Evolutionary conservation across 2,888 invertebrate species (phyloP).

Genomic region (Drosophila melanosoma): DNA sequence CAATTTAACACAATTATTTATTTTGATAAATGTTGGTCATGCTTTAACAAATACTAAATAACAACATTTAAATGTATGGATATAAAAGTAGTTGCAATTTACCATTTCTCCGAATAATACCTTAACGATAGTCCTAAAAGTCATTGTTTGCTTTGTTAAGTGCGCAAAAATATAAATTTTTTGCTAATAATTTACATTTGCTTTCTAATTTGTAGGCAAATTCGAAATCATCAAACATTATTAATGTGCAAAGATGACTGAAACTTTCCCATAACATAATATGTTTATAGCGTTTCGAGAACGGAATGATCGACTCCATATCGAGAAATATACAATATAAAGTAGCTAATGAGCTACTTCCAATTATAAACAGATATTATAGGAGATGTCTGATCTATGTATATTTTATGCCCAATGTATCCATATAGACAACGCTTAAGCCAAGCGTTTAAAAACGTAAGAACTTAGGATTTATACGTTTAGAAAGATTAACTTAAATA

Average conservation of each 20-base stretch:
- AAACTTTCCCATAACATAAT: background rate
- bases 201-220: background rate
- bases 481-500: background rate
- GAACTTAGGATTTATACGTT: background rate
- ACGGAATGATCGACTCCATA: background rate
- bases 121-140: background rate
- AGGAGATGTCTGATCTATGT: background rate
- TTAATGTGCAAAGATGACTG: background rate
- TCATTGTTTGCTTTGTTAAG: slow-evolving; percentile 5
- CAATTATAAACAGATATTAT: background rate
- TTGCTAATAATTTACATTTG: background rate
- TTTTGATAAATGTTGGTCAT: background rate
- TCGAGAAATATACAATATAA: background rate
- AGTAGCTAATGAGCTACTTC: background rate
- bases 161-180: background rate
- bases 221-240: background rate
- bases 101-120: background rate
- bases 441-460: background rate
- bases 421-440: background rate
- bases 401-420: background rate
- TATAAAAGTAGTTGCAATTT: background rate
- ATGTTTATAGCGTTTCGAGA: background rate
- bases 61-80: too few relatives aligned
- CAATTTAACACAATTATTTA: background rate
- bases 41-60: background rate